phyloP scores from a whole-genome alignment of 2,888 invertebrate genomes.

The Trileptium ribeirensis region DNA sequence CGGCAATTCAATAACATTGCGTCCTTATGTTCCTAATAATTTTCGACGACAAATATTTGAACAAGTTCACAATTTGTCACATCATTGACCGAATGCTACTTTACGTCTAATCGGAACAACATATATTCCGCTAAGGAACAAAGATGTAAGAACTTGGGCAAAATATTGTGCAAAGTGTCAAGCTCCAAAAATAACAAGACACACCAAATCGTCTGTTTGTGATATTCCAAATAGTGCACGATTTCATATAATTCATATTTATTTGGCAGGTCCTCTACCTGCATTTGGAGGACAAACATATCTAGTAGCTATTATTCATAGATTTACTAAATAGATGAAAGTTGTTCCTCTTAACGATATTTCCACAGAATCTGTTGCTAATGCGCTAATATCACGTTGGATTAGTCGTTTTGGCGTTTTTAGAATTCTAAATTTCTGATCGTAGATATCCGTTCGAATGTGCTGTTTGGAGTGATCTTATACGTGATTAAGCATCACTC shows the following conservation, averaged over 20 bases:
- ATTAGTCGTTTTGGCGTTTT: too few relatives aligned
- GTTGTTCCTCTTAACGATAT: neutral
- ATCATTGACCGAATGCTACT: too few relatives aligned
- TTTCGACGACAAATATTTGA: too few relatives aligned
- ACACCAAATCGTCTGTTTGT: neutral
- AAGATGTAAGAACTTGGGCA: neutral
- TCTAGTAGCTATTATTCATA: neutral
- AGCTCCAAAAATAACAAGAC: neutral
- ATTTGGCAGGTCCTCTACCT: neutral
- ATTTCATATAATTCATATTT: neutral
- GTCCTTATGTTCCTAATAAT: too few relatives aligned
- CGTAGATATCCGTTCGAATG: neutral
- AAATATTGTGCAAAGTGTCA: neutral
- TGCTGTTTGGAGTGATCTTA: neutral
- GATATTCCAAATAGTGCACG: neutral
- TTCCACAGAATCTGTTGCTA: neutral
- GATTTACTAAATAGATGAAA: neutral
- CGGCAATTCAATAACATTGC: too few relatives aligned
- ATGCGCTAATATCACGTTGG: neutral
- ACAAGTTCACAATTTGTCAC: too few relatives aligned
- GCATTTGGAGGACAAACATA: neutral
- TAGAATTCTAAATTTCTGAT: neutral
- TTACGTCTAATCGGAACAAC: too few relatives aligned
- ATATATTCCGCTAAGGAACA: neutral
- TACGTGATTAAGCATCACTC: neutral